Base-by-base conservation (phyloP, 1,140 invertebrate species). In the Sinella curviseta region DNA sequence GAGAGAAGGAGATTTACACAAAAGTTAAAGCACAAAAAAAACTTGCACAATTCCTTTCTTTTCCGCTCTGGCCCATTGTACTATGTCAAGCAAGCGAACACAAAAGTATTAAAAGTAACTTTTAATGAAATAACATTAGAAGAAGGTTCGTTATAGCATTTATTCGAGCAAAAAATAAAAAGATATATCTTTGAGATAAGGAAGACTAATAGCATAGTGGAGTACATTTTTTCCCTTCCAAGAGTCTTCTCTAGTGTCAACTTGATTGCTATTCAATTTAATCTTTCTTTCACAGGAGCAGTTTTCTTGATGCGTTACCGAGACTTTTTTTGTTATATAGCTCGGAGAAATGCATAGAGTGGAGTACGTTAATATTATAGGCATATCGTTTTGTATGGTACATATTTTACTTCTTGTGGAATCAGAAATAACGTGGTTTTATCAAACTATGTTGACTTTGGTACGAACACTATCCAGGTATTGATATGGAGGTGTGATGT, bases 261-360 rank as follows among this genome's bases (percentile, higher is more conserved):
- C 57, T 65, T 65, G 57, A 65, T 65, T 65, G 57, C 57, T 65
- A 65, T 65, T 65, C 57, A 65, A 65, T 65, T 65, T 65, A 65
- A 65, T 65, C 57, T 65, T 65, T 26, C 57, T 65, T 65, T 65
- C 57, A 26, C 57, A 65, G 57, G 26, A 65, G 26, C 8, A 48
- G 20, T 48, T 20, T 48, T 20, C 39, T 48, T 48, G 39, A 48
- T 48, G 39, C 20, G 39, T 48, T 48, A 48, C 39, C 39, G 39
- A 48, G 20, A 48, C 39, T 48, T 20, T 8, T 20, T n/a, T n/a
- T n/a, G n/a, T n/a, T n/a, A n/a, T n/a, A n/a, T n/a, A n/a, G n/a
- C n/a, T n/a, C n/a, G n/a, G n/a, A n/a, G n/a, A n/a, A n/a, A n/a
- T n/a, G n/a, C n/a, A n/a, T n/a, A n/a, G n/a, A n/a, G n/a, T n/a